phyloP scores from a whole-genome alignment of 1,140 invertebrate species.

The Druon quercuslanigerum region DNA sequence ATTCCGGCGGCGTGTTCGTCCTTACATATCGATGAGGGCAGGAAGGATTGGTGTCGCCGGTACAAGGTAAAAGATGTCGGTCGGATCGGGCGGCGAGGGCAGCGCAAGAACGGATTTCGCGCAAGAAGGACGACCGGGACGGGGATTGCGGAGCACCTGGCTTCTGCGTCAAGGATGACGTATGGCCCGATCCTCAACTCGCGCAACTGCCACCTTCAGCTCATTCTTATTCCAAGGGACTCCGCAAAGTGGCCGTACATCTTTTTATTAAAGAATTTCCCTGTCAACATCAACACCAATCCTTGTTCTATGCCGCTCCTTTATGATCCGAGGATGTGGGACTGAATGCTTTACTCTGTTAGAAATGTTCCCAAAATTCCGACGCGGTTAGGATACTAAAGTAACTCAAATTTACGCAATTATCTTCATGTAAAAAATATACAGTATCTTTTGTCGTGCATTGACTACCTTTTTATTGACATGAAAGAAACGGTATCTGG shows the following conservation, averaged over 20 bases:
- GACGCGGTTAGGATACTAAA: too few species aligned
- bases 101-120: slow-evolving; percentile 66
- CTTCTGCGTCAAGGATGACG: slow-evolving; percentile 68
- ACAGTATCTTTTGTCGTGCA: too few species aligned
- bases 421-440: too few species aligned
- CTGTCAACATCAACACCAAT: slow-evolving; percentile 55
- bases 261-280: slow-evolving; percentile 60
- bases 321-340: neutral
- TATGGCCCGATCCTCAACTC: slow-evolving; percentile 57
- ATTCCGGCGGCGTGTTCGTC: slow-evolving; percentile 70
- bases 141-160: slow-evolving; percentile 59
- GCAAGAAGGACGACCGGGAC: slow-evolving; percentile 64
- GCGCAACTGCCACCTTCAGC: slow-evolving; percentile 53
- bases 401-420: too few species aligned
- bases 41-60: slow-evolving; percentile 59
- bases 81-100: slow-evolving; percentile 54
- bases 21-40: slow-evolving; percentile 71
- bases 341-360: neutral
- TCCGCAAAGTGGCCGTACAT: slow-evolving; percentile 49
- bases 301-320: slow-evolving; percentile 17
- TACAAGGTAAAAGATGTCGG: slow-evolving; percentile 67
- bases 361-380: too few species aligned
- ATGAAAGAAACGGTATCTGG: too few species aligned
- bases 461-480: too few species aligned
- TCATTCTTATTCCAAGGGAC: slow-evolving; percentile 63